Evolutionary conservation across 2,888 invertebrate species (phyloP).

Genomic region (Oxytorus armatus): DNA sequence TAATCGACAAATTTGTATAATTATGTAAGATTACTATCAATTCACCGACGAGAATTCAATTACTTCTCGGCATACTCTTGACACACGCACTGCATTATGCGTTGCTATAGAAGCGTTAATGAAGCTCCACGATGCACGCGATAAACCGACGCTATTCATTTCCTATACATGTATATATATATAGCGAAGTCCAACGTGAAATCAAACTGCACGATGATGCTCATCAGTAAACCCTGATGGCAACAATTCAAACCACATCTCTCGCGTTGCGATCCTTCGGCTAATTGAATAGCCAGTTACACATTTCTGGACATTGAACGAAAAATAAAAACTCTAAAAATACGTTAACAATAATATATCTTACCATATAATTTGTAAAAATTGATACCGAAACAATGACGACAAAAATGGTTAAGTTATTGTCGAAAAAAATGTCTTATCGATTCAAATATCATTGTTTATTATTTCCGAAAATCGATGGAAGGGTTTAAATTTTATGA

Average conservation of each 20-base stretch:
- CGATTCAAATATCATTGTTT: too few relatives aligned
- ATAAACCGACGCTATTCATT: neutral
- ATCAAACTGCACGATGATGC: neutral
- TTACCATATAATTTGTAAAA: too few relatives aligned
- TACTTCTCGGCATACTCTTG: neutral
- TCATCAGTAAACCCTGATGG: neutral
- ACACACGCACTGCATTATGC: neutral
- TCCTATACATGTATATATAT: neutral
- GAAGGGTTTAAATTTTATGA: too few relatives aligned
- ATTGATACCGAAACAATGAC: too few relatives aligned
- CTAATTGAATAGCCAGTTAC: neutral
- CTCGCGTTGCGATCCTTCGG: too few relatives aligned
- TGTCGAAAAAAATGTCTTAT: too few relatives aligned
- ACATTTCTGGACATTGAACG: neutral
- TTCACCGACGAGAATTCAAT: conserved; percentile 8
- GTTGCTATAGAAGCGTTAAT: conserved; percentile 5
- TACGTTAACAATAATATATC: too few relatives aligned
- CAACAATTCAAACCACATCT: too few relatives aligned
- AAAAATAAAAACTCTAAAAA: too few relatives aligned
- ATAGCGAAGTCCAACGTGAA: neutral
- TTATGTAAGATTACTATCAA: neutral
- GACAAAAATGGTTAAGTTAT: too few relatives aligned
- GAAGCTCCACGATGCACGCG: conserved; percentile 1
- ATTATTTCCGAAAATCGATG: too few relatives aligned
- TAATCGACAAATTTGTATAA: neutral